Conservation (phyloP, 2,888 invertebrate species). For the Tiliacea citrago region DNA sequence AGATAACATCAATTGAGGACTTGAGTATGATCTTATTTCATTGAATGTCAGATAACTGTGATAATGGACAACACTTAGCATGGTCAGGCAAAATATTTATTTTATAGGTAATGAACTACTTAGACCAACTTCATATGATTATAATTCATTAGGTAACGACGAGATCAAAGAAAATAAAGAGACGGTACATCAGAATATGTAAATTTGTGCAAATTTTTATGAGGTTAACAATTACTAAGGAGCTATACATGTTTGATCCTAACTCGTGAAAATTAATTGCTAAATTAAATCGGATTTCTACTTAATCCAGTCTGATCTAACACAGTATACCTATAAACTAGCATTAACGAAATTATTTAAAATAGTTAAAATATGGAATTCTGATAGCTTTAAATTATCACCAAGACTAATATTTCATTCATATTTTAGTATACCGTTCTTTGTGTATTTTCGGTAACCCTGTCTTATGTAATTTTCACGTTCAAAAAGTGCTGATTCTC, state of each 20-base stretch:
- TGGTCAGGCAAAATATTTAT: background rate
- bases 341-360: background rate
- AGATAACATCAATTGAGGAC: background rate
- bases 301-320: constrained; percentile 12
- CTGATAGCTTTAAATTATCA: background rate
- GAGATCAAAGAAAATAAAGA: constrained; percentile 16
- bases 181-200: background rate
- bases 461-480: too few relatives aligned
- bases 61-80: background rate
- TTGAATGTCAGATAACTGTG: background rate
- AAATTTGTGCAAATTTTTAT: background rate
- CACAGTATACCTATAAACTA: background rate
- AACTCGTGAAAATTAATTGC: background rate
- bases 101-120: background rate
- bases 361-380: background rate
- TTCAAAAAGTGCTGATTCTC: too few relatives aligned
- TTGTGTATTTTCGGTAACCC: too few relatives aligned
- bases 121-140: constrained; percentile 10
- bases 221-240: background rate
- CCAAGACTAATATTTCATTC: too few relatives aligned
- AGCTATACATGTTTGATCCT: background rate
- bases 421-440: background rate
- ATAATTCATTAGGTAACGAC: background rate
- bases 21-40: background rate
- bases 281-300: constrained; percentile 19